These are phyloP conservation scores for Gymnarchus niloticus DNA, from an alignment of 2,113 vertebrate species.

Conservation along the genomic window DNA sequence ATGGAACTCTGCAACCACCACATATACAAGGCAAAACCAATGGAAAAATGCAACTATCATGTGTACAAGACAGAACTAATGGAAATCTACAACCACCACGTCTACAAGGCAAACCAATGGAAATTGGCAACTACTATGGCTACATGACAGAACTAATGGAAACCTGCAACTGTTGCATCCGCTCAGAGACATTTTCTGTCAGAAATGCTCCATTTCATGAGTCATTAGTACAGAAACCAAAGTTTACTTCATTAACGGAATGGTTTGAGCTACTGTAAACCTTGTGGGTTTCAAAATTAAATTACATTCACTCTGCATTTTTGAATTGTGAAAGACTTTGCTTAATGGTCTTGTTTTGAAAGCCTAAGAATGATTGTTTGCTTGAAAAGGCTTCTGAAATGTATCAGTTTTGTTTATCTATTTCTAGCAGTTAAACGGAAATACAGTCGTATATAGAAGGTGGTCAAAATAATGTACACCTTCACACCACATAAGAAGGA, in stretches of 20 bases:
- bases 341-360: background rate
- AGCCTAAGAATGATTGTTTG: background rate
- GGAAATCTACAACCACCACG: background rate
- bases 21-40: too few species aligned
- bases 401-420: too few species aligned
- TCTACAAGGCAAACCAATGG: too few species aligned
- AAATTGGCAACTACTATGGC: too few species aligned
- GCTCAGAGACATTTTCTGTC: too few species aligned
- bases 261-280: background rate
- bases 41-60: too few species aligned
- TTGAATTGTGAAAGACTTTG: background rate
- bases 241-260: background rate
- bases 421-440: too few species aligned
- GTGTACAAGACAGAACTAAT: background rate
- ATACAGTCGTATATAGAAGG: too few species aligned
- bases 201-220: background rate
- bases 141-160: background rate
- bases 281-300: background rate
- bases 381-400: too few species aligned
- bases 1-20: background rate
- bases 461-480: too few species aligned
- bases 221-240: background rate
- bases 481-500: background rate
- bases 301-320: too few species aligned
- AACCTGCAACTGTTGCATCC: too few species aligned